A percentile compares a stretch with the other conserved stretches of the same genome.
Evolutionary conservation across 2,797 vertebrate species (phyloP).

Genomic region (Tenualosa ilisha): DNA sequence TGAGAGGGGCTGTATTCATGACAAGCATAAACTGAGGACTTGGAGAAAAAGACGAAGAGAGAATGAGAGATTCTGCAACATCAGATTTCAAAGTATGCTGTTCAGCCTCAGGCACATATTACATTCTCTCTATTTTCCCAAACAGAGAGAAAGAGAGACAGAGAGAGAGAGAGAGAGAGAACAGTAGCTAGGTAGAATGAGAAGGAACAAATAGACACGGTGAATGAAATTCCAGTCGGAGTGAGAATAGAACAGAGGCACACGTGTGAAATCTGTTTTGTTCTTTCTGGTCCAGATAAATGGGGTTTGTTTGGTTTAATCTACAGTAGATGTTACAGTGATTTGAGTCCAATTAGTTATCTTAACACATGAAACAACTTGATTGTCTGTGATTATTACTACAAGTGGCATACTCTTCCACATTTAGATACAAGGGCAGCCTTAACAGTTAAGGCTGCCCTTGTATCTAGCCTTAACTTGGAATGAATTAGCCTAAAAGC

Average conservation of each 20-base stretch:
- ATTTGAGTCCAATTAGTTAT: background rate
- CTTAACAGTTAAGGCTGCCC: too few relatives aligned
- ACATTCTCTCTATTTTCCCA: background rate
- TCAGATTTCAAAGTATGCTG: background rate
- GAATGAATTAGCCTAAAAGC: too few relatives aligned
- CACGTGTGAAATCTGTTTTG: background rate
- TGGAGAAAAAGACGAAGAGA: background rate
- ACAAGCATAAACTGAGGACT: background rate
- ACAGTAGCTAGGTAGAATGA: background rate
- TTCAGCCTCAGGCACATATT: conserved; percentile 10
- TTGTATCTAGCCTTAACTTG: too few relatives aligned
- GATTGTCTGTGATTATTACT: background rate
- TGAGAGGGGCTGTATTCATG: background rate
- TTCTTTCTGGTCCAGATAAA: background rate
- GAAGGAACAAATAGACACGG: background rate
- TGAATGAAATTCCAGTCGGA: background rate
- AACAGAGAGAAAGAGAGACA: background rate
- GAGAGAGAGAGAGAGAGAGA: conserved; percentile 13
- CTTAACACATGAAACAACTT: background rate
- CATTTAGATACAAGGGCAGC: background rate
- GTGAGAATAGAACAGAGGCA: background rate
- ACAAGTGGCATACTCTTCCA: background rate
- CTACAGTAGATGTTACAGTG: background rate
- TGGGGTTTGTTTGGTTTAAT: background rate
- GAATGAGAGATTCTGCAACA: background rate